Conservation (phyloP, 2,113 vertebrate species). For the Clupea harengus region DNA sequence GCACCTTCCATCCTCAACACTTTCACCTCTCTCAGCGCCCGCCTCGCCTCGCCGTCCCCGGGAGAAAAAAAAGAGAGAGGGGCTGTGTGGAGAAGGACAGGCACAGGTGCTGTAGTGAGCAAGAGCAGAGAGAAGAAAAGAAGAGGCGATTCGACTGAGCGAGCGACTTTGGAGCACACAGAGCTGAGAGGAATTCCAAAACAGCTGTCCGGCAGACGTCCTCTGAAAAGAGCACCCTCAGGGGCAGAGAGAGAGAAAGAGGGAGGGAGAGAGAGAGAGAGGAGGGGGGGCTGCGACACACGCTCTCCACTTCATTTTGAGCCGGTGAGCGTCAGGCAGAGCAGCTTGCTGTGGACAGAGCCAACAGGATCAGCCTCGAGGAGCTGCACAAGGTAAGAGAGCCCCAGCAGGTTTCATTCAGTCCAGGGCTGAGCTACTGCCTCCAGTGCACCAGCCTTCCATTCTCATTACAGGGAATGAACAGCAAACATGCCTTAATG, state of each 20-base stretch:
- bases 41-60: background rate
- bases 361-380: background rate
- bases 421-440: background rate
- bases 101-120: conserved; percentile 69
- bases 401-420: background rate
- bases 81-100: conserved; percentile 49
- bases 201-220: conserved; percentile 76
- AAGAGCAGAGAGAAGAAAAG: conserved; percentile 30
- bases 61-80: conserved; percentile 15
- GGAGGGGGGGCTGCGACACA: conserved; percentile 24
- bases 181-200: conserved; percentile 67
- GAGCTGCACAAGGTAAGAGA: background rate
- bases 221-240: conserved; percentile 49
- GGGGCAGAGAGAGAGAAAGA: conserved; percentile 33
- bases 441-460: background rate
- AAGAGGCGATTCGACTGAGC: conserved; percentile 29
- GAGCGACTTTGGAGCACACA: conserved; percentile 17
- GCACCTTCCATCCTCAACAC: background rate
- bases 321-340: background rate
- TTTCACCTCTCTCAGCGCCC: conserved; percentile 20
- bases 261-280: background rate
- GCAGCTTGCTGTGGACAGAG: background rate
- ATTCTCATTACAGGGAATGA: background rate
- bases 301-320: conserved; percentile 1
- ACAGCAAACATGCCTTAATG: background rate